Evolutionary conservation across 2,888 invertebrate genomes (phyloP).

Genomic region (Laothoe populi): DNA sequence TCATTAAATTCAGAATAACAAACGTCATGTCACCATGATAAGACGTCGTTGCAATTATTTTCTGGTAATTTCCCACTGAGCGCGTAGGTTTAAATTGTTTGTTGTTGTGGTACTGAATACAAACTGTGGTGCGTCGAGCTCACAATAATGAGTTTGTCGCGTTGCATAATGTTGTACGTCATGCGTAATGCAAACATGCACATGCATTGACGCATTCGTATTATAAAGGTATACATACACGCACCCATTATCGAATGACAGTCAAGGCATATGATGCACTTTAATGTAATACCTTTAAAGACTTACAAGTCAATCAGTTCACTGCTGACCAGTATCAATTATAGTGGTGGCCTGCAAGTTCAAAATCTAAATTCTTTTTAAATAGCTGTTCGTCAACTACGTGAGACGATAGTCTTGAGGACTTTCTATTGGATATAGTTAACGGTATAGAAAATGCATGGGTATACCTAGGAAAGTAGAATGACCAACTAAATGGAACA

Average conservation of each 20-base stretch:
- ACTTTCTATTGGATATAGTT: no score
- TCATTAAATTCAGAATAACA: not conserved
- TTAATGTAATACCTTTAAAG: no score
- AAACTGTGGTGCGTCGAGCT: not conserved
- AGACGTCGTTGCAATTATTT: not conserved
- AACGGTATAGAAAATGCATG: no score
- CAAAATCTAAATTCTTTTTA: no score
- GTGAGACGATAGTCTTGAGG: no score
- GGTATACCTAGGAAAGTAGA: no score
- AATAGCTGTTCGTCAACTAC: no score
- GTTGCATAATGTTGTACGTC: not conserved
- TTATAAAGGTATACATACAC: not conserved
- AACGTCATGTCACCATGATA: not conserved
- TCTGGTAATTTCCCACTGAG: not conserved
- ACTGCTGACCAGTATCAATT: no score
- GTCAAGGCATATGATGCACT: no score
- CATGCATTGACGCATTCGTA: not conserved
- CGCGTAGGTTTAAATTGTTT: not conserved
- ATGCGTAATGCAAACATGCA: not conserved
- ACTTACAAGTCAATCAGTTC: no score
- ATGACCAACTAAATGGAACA: no score
- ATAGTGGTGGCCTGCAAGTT: no score
- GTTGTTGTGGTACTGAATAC: slow-evolving; percentile 4
- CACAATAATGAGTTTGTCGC: not conserved
- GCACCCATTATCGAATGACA: not conserved